Evolutionary conservation across 2,888 invertebrate genomes (phyloP).

Genomic region (Polietes domitor): DNA sequence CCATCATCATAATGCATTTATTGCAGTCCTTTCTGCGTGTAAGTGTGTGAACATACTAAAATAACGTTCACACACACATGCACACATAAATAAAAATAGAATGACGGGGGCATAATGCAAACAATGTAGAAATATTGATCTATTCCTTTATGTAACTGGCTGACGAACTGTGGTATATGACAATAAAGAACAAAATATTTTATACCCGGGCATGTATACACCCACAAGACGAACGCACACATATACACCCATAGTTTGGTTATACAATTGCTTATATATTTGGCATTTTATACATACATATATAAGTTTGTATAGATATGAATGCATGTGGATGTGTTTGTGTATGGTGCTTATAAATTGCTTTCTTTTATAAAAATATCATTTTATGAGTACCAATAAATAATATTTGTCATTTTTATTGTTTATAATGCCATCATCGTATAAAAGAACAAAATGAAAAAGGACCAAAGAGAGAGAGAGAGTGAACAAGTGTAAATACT

Average conservation of each 20-base stretch:
- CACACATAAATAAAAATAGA: background rate
- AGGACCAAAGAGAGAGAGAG: background rate
- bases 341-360: background rate
- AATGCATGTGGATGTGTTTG: no score
- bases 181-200: background rate
- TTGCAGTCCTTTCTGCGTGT: constrained; percentile 6
- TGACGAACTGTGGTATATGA: background rate
- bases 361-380: background rate
- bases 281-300: no score
- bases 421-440: constrained; percentile 19
- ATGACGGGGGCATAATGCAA: background rate
- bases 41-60: background rate
- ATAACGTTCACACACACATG: background rate
- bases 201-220: background rate
- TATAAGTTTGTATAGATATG: no score
- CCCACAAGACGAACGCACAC: background rate
- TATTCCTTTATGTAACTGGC: constrained; percentile 16
- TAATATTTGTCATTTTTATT: constrained; percentile 57
- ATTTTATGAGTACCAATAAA: constrained; percentile 55
- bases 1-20: constrained; percentile 15
- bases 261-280: background rate
- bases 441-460: constrained; percentile 4
- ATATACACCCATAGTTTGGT: background rate
- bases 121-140: constrained; percentile 24
- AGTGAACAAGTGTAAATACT: background rate